These are phyloP conservation scores for Scelioninae gen. 2 DNA, from an alignment of 2,888 invertebrate genomes.

Conservation along the genomic window DNA sequence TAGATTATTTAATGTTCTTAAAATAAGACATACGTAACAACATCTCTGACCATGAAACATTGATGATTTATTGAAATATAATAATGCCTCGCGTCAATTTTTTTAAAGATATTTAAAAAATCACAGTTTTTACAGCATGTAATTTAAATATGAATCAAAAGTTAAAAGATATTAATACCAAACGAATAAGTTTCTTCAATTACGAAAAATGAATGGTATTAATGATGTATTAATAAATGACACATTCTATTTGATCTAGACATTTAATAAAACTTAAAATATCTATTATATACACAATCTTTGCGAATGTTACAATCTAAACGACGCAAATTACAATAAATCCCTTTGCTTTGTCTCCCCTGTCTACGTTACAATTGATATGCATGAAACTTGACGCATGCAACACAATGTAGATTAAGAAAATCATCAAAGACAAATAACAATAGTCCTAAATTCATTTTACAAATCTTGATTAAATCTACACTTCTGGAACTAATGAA, in stretches of 20 bases:
- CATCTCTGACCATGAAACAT: too few relatives aligned
- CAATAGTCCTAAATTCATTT: conserved; percentile 23
- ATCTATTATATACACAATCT: conserved; percentile 57
- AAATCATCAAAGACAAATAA: conserved; percentile 58
- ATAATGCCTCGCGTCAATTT: too few relatives aligned
- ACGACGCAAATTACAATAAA: conserved; percentile 57
- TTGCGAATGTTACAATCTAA: conserved; percentile 53
- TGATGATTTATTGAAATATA: too few relatives aligned
- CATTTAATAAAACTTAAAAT: conserved; percentile 59
- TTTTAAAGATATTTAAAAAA: too few relatives aligned
- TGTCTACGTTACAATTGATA: conserved; percentile 52
- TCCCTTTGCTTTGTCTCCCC: conserved; percentile 52
- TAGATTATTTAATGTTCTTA: too few relatives aligned
- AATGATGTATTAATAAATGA: conserved; percentile 38
- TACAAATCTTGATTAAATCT: conserved; percentile 28
- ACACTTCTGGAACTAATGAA: conserved; percentile 35
- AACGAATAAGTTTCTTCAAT: too few relatives aligned
- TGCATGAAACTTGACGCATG: conserved; percentile 51
- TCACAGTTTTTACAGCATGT: too few relatives aligned
- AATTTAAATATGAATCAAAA: too few relatives aligned
- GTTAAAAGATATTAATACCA: too few relatives aligned
- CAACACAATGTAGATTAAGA: conserved; percentile 55
- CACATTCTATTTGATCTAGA: conserved; percentile 48
- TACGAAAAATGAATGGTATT: conserved; percentile 9
- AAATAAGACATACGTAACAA: too few relatives aligned